Evolutionary conservation across 1,140 invertebrate species (phyloP).

Genomic region (Anastrepha ludens): DNA sequence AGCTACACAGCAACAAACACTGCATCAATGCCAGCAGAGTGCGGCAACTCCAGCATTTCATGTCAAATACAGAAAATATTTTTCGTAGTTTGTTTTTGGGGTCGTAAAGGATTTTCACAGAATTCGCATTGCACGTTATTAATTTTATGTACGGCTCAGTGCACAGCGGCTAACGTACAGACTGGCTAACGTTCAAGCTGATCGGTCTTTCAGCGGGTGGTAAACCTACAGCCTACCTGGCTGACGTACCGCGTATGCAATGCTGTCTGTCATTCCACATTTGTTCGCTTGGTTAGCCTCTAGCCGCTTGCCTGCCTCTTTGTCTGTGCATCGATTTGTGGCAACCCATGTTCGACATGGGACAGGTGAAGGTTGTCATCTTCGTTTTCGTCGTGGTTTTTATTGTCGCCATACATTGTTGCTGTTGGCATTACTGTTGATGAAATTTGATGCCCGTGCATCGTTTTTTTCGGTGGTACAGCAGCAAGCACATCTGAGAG

Average conservation of each 20-base stretch:
- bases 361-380: slow-evolving; percentile 42
- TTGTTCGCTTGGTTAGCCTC: not conserved
- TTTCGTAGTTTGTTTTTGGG: not conserved
- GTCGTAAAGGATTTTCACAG: slow-evolving; percentile 20
- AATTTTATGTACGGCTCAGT: slow-evolving; percentile 19
- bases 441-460: slow-evolving; percentile 31
- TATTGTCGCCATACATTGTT: not conserved
- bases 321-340: slow-evolving; percentile 13
- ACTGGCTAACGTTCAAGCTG: not conserved
- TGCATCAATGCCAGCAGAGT: not conserved
- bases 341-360: slow-evolving; percentile 17
- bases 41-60: not conserved
- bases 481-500: slow-evolving; percentile 15
- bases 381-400: slow-evolving; percentile 8
- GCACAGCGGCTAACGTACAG: not conserved
- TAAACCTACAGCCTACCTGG: not conserved
- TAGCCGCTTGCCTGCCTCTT: not conserved
- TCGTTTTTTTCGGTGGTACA: not conserved
- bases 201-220: slow-evolving; percentile 30
- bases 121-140: slow-evolving; percentile 23
- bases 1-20: not conserved
- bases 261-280: not conserved
- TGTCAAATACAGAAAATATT: not conserved
- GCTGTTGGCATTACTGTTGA: not conserved
- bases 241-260: not conserved